Evolutionary conservation across 2,797 vertebrate genomes (phyloP).

Genomic region (Botia almorhae): DNA sequence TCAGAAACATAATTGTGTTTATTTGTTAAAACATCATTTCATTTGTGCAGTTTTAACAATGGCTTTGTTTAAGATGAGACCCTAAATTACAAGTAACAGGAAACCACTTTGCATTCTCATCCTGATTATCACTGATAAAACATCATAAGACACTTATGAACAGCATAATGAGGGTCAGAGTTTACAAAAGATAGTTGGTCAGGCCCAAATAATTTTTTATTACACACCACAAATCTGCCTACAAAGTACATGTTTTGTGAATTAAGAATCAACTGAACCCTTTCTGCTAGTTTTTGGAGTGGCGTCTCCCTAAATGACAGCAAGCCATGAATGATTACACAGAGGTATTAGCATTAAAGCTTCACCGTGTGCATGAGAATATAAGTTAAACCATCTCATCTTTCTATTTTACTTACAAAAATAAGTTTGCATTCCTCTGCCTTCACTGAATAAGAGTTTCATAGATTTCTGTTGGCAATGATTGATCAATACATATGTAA

Average conservation of each 20-base stretch:
- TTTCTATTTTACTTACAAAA: slow-evolving; percentile 60
- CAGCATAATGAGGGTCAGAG: slow-evolving; percentile 38
- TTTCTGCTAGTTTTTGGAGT: slow-evolving; percentile 26
- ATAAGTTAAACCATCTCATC: slow-evolving; percentile 53
- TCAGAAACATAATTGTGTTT: slow-evolving; percentile 53
- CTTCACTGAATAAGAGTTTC: slow-evolving; percentile 50
- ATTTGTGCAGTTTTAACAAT: slow-evolving; percentile 63
- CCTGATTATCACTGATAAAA: slow-evolving; percentile 41
- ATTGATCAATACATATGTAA: slow-evolving; percentile 77
- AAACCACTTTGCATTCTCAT: slow-evolving; percentile 39
- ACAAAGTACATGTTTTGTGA: slow-evolving; percentile 48
- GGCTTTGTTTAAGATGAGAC: slow-evolving; percentile 54
- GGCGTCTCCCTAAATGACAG: slow-evolving; percentile 39
- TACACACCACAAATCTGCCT: slow-evolving; percentile 44
- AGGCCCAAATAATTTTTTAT: slow-evolving; percentile 47
- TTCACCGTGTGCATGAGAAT: slow-evolving; percentile 41
- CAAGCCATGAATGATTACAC: slow-evolving; percentile 46
- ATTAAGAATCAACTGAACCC: slow-evolving; percentile 24
- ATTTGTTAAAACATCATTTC: slow-evolving; percentile 60
- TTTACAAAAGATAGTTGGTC: slow-evolving; percentile 54
- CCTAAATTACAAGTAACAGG: slow-evolving; percentile 54
- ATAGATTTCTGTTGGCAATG: slow-evolving; percentile 71
- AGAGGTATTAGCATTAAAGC: slow-evolving; percentile 30
- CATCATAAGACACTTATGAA: slow-evolving; percentile 49
- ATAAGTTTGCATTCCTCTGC: slow-evolving; percentile 57